Evolutionary conservation across 2,113 vertebrate genomes (phyloP), one percentile per base, ranked within the genome.

Genomic region (Neodon shergylaensis): DNA sequence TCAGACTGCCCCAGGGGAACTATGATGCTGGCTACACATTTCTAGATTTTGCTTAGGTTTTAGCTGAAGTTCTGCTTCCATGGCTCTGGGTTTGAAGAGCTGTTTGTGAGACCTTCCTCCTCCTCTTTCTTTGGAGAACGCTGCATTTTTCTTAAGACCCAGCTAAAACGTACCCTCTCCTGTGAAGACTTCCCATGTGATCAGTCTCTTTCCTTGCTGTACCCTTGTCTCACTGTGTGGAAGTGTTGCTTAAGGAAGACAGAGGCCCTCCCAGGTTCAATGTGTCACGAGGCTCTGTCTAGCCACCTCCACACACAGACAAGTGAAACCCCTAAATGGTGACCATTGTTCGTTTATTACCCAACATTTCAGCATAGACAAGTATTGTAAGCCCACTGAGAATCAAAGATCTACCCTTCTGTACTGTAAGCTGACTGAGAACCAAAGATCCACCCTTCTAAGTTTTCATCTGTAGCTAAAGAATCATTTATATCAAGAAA

Each of bases 401-500:
- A 74, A 58, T 49, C 70, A 52, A 90, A 26, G 54, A 74, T 66
- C 22, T 31, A 72, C 52, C 16, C 49, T n/a, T 78, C 68, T 9
- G n/a, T 54, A 63, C 79, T 33, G 31, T 31, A 66, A 31, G 65
- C 61, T 65, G 0, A 1, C 83, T 49, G 22, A 66, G 47, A 74
- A 58, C 70, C 65, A 52, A 90, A 22, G 54, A 74, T 66, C 28
- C 42, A 72, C 54, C 12, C 49, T 42, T 78, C 68, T 5, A 82
- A 42, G 72, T 89, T 78, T 89, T 58, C 13, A 76, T 66, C 79
- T 72, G 49, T 12, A 94, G 16, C 36, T 81, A 42, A 93, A 83
- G 65, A 87, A 82, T 76, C 58, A n/a, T 14, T 79, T 77, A n/a
- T 65, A 39, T 68, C 72, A 92, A 76, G 19, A 77, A 94, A n/a